Evolutionary conservation across 2,113 vertebrate species (phyloP), one percentile per base, ranked within the genome.

Genomic region (Panurus biarmicus): DNA sequence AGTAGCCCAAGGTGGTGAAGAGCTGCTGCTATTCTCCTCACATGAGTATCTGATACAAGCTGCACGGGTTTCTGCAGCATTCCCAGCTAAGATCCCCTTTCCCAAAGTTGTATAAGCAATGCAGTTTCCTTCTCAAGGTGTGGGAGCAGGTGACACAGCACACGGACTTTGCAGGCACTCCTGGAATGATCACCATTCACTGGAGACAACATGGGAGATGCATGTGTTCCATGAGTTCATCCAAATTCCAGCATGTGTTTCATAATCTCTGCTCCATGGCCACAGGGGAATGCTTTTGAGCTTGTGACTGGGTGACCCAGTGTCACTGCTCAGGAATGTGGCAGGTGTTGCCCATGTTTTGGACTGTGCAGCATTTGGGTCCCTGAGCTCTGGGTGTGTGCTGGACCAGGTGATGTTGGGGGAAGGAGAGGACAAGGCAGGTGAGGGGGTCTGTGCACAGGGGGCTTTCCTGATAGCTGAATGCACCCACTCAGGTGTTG

Each of bases 261-360:
- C 85, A 23, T 2, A 66, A 56, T 17, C 45, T 45, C 53, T 57
- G 31, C 74, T 54, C 83, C 54, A 33, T 87, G 70, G 78, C 78
- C 81, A 74, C 48, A 13, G 65, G 35, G 51, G 35, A 93, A 93
- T 93, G 80, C 51, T 87, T 94, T 14, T 25, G 47, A 86, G 67
- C 50, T 45, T 48, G 87, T 56, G n/a, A 24, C 80, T 48, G 69
- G 29, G 24, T 54, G 72, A 48, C 60, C 40, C 73, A 38, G 67
- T 84, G 76, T 83, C 83, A 35, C 54, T 75, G 75, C 76, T 86
- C 50, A 67, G 87, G 81, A 93, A 91, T 33, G 81, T 53, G 73
- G 69, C 50, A n/a, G 80, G 36, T 86, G 28, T 9, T 76, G 67
- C n/a, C 50, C 36, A 12, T 69, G 65, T 9, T 85, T 71, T 79